Evolutionary conservation across 2,888 invertebrate genomes (phyloP), one percentile per base, ranked within the genome.

Genomic region (Nesidiocoris tenuis): DNA sequence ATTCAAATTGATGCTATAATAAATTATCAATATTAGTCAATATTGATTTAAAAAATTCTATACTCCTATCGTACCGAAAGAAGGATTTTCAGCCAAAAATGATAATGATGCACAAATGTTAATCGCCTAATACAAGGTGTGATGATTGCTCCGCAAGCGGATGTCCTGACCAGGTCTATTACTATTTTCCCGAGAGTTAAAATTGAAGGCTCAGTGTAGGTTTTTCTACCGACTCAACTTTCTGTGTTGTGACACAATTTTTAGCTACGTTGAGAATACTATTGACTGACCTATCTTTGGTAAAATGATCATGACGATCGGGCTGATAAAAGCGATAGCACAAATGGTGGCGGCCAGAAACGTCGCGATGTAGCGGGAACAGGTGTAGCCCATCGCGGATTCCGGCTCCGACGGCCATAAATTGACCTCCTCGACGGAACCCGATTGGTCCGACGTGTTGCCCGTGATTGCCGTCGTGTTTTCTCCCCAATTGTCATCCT

Each of bases 401-500:
- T 93, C 93, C 39, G 89, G 88, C 25, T 92, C 92, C 19, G 80
- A 80, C 64, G 88, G 88, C 90, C 93, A 93, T 81, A 91, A 91
- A 81, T 91, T 91, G 1, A 94, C 90, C 83, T 96, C 96, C 83
- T 96, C 96, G 83, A 95, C 91, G 0, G 96, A 96, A 80, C 94
- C 93, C 1, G 95, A 97, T 81, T 95, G 95, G 83, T 97, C 98
- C 0, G 95, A 96, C 0, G 97, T 97, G 82, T 96, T 96, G 9
- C 96, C 97, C 0, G 98, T 98, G 39, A 98, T 91, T 0, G 96
- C 97, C 0, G 98, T 98, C 0, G 97, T 97, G 82, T 95, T 97
- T 84, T 98, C 98, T n/a, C 95, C 96, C 98, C 98, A 98, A 84
- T 96, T 96, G 82, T 98, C 98, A 85, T 98, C 98, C 85, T 96